These are phyloP conservation scores for Bimastos eiseni DNA, from an alignment of 2,888 invertebrate genomes.

Conservation along the genomic window DNA sequence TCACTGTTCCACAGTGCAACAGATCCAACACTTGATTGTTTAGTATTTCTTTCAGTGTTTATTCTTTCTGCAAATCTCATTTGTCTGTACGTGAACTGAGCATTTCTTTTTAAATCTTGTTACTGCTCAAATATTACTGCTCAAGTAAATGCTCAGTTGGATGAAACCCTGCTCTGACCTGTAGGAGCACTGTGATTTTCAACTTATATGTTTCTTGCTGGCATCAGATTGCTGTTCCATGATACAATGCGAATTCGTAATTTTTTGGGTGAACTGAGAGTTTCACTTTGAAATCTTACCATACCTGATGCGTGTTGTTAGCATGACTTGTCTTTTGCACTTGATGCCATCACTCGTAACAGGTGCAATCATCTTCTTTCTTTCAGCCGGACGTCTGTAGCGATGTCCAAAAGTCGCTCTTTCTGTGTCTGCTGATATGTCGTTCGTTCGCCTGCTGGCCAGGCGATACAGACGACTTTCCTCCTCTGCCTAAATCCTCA, in stretches of 20 bases:
- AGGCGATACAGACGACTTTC: neutral
- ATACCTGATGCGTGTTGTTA: neutral
- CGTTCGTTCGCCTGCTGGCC: neutral
- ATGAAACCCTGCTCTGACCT: no score
- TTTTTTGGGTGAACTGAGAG: no score
- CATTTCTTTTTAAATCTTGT: no score
- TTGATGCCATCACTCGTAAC: neutral
- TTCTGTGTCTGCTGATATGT: neutral
- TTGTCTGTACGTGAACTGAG: neutral
- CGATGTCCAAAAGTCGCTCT: neutral
- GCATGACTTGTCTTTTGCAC: constrained; percentile 2
- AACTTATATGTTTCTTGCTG: no score
- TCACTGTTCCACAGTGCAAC: neutral
- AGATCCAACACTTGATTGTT: neutral
- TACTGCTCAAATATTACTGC: no score
- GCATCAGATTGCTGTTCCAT: no score
- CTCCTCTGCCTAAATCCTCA: neutral
- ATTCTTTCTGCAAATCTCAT: neutral
- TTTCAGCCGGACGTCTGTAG: neutral
- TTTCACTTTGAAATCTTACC: neutral
- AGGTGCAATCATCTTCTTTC: neutral
- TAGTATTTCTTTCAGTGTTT: neutral
- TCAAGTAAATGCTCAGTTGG: no score
- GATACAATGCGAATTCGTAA: no score
- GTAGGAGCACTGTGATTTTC: no score